These are phyloP conservation scores for Chunga burmeisteri DNA, from an alignment of 2,113 vertebrate species.

Conservation along the genomic window DNA sequence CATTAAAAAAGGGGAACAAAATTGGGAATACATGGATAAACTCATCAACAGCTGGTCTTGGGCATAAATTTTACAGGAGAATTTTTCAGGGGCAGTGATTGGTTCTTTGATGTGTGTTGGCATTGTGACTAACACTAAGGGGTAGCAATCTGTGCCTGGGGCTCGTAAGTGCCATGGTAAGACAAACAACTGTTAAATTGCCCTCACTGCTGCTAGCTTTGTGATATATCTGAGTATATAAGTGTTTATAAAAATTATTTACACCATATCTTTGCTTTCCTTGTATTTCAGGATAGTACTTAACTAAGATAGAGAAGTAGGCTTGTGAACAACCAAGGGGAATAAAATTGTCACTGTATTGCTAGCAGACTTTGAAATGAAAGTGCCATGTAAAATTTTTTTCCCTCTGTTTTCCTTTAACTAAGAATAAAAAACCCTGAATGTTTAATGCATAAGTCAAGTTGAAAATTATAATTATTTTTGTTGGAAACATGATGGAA, in stretches of 20 bases:
- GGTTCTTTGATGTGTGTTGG: slow-evolving; percentile 1
- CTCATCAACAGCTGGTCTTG: background rate
- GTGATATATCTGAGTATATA: background rate
- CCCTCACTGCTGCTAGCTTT: background rate
- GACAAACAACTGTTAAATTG: background rate
- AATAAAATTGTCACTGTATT: slow-evolving; percentile 5
- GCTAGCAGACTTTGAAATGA: background rate
- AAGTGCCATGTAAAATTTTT: background rate
- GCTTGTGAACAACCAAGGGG: background rate
- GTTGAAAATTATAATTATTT: background rate
- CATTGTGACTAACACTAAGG: background rate
- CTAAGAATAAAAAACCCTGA: background rate
- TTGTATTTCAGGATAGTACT: background rate
- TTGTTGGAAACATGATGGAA: background rate
- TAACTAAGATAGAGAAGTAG: background rate
- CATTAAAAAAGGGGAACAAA: background rate
- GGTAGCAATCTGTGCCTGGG: background rate
- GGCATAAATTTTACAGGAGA: background rate
- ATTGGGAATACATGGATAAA: background rate
- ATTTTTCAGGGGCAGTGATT: background rate
- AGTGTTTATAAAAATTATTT: slow-evolving; percentile 24
- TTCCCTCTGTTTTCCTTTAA: background rate
- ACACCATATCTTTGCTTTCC: background rate
- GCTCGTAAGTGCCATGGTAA: background rate
- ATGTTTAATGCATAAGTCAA: background rate